A percentile compares a stretch with the other conserved stretches of the same genome.
phyloP scores from a whole-genome alignment of 2,113 vertebrate species.

The Sula dactylatra region DNA sequence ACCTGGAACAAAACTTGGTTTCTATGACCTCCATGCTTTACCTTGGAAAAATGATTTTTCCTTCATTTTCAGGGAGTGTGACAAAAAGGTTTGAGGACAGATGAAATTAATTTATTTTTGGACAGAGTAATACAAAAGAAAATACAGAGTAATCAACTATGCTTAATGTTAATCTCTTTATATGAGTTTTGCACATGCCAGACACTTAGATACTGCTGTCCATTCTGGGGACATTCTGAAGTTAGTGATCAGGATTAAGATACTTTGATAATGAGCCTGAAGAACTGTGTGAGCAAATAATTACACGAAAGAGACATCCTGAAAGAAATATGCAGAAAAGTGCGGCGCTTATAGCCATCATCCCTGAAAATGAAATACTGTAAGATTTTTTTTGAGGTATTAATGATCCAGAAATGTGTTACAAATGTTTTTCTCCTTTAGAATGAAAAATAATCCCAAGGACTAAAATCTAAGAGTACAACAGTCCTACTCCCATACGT shows the following conservation, averaged over 20 bases:
- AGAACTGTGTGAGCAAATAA: background rate
- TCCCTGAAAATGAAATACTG: background rate
- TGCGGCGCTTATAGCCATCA: background rate
- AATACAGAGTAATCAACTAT: background rate
- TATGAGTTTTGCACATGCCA: background rate
- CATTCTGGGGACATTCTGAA: background rate
- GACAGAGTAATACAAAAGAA: background rate
- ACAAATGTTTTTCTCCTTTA: background rate
- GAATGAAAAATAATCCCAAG: background rate
- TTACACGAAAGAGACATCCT: background rate
- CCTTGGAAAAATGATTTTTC: background rate
- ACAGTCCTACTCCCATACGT: background rate
- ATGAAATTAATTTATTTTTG: background rate
- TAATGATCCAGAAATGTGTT: background rate
- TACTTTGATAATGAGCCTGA: background rate
- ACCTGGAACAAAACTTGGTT: background rate
- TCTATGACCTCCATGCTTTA: background rate
- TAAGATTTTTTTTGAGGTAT: background rate
- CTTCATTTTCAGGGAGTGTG: background rate
- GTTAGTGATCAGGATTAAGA: background rate
- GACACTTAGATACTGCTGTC: background rate
- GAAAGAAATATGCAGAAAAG: background rate
- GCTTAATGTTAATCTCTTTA: background rate
- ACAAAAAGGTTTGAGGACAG: background rate
- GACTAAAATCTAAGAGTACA: background rate